Evolutionary conservation across 2,797 vertebrate species (phyloP).

Genomic region (Leucoraja ocellata): DNA sequence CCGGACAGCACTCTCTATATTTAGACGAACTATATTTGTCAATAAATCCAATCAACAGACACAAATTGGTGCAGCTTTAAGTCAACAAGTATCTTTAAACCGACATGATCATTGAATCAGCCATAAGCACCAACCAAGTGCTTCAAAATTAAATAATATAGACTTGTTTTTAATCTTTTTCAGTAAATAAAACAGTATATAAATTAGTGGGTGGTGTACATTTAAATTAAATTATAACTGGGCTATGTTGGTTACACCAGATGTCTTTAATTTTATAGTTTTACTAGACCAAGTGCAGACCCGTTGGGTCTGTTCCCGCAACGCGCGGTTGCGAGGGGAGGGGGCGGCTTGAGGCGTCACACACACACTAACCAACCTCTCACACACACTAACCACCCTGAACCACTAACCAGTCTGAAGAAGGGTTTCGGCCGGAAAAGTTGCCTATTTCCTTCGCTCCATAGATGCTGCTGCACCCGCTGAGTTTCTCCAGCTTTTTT

Average conservation of each 20-base stretch:
- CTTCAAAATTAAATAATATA: neutral
- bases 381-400: too few relatives aligned
- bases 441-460: too few relatives aligned
- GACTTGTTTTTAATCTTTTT: neutral
- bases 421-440: too few relatives aligned
- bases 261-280: neutral
- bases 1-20: neutral
- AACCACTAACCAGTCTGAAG: too few relatives aligned
- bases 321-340: too few relatives aligned
- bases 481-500: too few relatives aligned
- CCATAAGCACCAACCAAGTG: neutral
- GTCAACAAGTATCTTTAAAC: neutral
- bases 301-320: too few relatives aligned
- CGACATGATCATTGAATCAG: neutral
- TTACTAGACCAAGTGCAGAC: neutral
- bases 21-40: constrained; percentile 18
- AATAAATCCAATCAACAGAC: neutral
- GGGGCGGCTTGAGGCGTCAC: too few relatives aligned
- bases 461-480: too few relatives aligned
- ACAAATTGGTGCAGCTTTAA: neutral
- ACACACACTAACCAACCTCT: too few relatives aligned
- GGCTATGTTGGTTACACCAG: neutral
- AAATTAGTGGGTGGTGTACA: neutral
- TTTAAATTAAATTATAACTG: neutral
- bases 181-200: too few relatives aligned